Conservation (phyloP, 2,888 invertebrate species). For the Helleia helle region DNA sequence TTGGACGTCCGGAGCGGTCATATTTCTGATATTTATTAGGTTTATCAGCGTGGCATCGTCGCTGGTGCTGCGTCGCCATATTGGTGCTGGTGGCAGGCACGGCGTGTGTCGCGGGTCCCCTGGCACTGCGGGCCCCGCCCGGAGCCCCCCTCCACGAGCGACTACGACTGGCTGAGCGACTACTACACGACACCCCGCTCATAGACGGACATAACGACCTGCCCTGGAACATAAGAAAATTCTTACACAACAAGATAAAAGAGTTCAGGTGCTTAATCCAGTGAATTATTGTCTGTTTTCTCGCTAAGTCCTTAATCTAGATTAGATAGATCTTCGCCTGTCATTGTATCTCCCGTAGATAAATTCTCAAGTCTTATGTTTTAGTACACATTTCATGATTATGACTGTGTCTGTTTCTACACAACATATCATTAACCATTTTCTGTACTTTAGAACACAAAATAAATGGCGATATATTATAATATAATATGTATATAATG, state of each 20-base stretch:
- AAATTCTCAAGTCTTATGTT: too few relatives aligned
- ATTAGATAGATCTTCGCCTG: not conserved
- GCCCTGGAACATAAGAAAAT: slow-evolving; percentile 93
- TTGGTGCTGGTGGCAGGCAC: slow-evolving; percentile 84
- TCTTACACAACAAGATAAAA: slow-evolving; percentile 89
- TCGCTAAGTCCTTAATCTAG: not conserved
- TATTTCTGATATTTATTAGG: slow-evolving; percentile 33
- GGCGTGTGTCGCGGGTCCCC: slow-evolving; percentile 85
- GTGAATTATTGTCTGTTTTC: not conserved
- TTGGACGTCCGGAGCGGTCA: too few relatives aligned
- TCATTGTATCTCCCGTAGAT: too few relatives aligned
- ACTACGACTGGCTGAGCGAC: slow-evolving; percentile 80
- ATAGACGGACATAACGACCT: slow-evolving; percentile 93
- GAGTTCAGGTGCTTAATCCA: slow-evolving; percentile 77
- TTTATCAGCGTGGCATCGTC: slow-evolving; percentile 70
- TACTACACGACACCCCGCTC: slow-evolving; percentile 84
- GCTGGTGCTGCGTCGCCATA: slow-evolving; percentile 85
- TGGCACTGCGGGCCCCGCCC: slow-evolving; percentile 83
- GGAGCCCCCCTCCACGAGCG: slow-evolving; percentile 85
- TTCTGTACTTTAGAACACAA: too few relatives aligned
- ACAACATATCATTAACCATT: too few relatives aligned
- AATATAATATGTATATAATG: too few relatives aligned
- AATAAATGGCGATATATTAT: too few relatives aligned
- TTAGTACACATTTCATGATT: too few relatives aligned
- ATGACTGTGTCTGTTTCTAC: too few relatives aligned